Percentiles rank a stretch among this genome's conserved stretches.
These are phyloP conservation scores for Mactromeris polynyma DNA, from an alignment of 2,888 invertebrate species.

Conservation along the genomic window DNA sequence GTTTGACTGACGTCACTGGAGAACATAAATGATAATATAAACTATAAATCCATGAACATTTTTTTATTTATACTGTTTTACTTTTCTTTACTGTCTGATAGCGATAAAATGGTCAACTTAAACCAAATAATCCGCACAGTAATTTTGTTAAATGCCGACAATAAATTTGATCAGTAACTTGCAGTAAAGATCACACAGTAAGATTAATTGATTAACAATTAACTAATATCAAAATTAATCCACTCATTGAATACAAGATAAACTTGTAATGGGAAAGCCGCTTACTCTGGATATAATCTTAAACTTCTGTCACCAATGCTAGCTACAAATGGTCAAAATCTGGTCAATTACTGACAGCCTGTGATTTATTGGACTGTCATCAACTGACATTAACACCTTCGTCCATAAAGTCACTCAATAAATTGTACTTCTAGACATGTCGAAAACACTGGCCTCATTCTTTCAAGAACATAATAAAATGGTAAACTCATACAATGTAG, in stretches of 20 bases:
- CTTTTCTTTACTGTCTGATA: neutral
- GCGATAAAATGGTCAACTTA: neutral
- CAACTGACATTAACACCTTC: neutral
- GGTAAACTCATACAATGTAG: too few species aligned
- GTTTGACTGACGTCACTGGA: neutral
- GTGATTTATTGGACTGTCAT: neutral
- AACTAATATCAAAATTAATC: neutral
- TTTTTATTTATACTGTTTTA: neutral
- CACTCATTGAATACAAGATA: neutral
- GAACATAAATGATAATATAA: neutral
- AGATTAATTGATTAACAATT: slow-evolving; percentile 8
- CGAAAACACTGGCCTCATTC: neutral
- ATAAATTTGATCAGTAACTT: neutral
- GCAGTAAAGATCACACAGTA: neutral
- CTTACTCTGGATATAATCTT: neutral
- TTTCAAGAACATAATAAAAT: too few species aligned
- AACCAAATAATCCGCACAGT: neutral
- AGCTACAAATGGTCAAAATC: neutral
- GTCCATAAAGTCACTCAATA: neutral
- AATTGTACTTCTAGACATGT: neutral
- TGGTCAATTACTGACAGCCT: neutral
- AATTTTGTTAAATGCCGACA: neutral
- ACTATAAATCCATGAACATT: neutral
- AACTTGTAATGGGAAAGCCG: neutral
- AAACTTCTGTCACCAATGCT: neutral